phyloP scores from a whole-genome alignment of 2,113 vertebrate species.

The rat (Rattus norvegicus) region DNA sequence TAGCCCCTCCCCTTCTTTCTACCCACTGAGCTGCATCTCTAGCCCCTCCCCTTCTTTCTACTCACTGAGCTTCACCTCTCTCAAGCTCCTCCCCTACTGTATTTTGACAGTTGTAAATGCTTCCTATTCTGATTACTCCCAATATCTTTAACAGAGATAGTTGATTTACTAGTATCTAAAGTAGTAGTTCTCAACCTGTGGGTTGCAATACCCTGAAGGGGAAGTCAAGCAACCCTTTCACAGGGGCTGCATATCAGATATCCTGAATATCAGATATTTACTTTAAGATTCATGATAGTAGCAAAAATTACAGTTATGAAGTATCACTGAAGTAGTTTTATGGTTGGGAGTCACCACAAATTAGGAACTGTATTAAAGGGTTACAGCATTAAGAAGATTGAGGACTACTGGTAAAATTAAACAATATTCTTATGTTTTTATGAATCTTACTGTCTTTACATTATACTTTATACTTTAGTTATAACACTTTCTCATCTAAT shows the following conservation, averaged over 20 bases:
- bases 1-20: neutral
- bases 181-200: neutral
- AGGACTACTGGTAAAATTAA: neutral
- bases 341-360: neutral
- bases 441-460: neutral
- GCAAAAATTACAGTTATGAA: neutral
- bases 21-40: neutral
- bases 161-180: neutral
- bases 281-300: neutral
- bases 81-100: neutral
- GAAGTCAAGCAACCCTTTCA: neutral
- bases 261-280: neutral
- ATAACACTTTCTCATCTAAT: neutral
- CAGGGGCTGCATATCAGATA: neutral
- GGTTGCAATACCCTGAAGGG: neutral
- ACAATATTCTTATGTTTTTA: neutral
- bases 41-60: neutral
- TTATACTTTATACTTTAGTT: neutral
- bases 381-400: neutral
- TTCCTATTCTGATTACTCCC: neutral
- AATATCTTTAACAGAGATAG: neutral
- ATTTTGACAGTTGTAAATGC: neutral
- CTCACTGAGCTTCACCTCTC: neutral
- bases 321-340: neutral
- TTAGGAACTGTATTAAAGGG: neutral